phyloP scores from a whole-genome alignment of 37 sponge, comb jelly and placozoan genomes.

The Cliona cf. orientalis region DNA sequence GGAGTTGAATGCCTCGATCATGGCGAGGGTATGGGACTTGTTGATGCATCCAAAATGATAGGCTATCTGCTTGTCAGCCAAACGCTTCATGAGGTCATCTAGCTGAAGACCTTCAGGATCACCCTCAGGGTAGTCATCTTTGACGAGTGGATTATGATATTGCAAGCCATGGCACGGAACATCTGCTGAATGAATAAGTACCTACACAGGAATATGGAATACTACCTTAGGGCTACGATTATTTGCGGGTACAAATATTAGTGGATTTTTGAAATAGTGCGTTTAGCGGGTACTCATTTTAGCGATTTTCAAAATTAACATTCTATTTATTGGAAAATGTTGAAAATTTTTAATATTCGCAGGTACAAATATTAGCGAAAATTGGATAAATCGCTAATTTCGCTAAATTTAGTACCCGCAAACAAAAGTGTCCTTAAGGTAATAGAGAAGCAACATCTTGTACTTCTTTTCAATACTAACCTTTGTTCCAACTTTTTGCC shows the following conservation, averaged over 20 bases:
- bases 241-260: neutral
- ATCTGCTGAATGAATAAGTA: slow-evolving; percentile 52
- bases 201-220: neutral
- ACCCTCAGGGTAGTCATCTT: slow-evolving; percentile 25
- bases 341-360: too few species aligned
- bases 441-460: too few species aligned
- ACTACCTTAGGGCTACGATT: too few species aligned
- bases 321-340: too few species aligned
- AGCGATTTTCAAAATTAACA: too few species aligned
- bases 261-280: too few species aligned
- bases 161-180: slow-evolving; percentile 48
- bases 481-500: slow-evolving; percentile 34
- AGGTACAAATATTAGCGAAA: too few species aligned
- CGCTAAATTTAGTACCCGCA: too few species aligned
- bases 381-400: too few species aligned
- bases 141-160: slow-evolving; percentile 10
- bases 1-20: slow-evolving; percentile 43
- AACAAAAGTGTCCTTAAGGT: too few species aligned
- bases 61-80: slow-evolving; percentile 16
- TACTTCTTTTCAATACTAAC: neutral
- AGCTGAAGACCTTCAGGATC: slow-evolving; percentile 33
- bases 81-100: slow-evolving; percentile 21
- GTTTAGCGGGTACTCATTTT: too few species aligned
- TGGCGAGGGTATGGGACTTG: slow-evolving; percentile 3
- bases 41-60: slow-evolving; percentile 49